phyloP scores from a whole-genome alignment of 2,888 invertebrate genomes.

The Yponomeuta plumbellus region DNA sequence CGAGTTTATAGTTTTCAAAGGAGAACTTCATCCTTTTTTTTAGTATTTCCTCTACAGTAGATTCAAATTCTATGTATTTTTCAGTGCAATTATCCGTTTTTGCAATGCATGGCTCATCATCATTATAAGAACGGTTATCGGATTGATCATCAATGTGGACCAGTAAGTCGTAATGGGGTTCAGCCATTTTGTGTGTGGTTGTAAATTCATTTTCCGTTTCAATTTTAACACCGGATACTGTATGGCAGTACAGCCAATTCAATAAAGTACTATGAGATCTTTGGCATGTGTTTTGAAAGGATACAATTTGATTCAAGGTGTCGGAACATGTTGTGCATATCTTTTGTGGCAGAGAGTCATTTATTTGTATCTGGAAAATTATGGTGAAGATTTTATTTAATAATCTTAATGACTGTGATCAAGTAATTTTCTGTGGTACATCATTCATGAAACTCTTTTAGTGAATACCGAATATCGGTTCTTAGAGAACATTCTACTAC shows the following conservation, averaged over 20 bases:
- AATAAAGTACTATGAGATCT: slow-evolving; percentile 29
- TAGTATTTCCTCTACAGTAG: slow-evolving; percentile 25
- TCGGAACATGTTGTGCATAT: slow-evolving; percentile 35
- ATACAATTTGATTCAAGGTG: slow-evolving; percentile 33
- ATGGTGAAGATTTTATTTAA: neutral
- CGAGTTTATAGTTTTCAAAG: neutral
- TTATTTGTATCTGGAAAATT: slow-evolving; percentile 34
- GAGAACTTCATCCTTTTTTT: neutral
- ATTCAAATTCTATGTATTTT: slow-evolving; percentile 24
- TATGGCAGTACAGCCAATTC: slow-evolving; percentile 24
- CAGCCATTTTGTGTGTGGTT: neutral
- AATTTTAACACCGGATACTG: neutral
- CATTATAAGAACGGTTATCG: neutral
- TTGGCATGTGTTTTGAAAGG: slow-evolving; percentile 37
- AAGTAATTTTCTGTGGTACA: too few relatives aligned
- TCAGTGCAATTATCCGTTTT: neutral
- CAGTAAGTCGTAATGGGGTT: slow-evolving; percentile 1
- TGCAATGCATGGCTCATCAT: neutral
- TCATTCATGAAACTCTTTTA: too few relatives aligned
- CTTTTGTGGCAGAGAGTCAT: slow-evolving; percentile 35
- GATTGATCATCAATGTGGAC: neutral
- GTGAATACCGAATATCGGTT: too few relatives aligned
- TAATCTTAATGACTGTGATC: too few relatives aligned
- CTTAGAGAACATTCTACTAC: too few relatives aligned
- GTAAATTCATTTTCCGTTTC: neutral